Percentiles rank a stretch among this genome's conserved stretches.
Evolutionary conservation across 2,888 invertebrate genomes (phyloP).

Genomic region (Chalcis sispes): DNA sequence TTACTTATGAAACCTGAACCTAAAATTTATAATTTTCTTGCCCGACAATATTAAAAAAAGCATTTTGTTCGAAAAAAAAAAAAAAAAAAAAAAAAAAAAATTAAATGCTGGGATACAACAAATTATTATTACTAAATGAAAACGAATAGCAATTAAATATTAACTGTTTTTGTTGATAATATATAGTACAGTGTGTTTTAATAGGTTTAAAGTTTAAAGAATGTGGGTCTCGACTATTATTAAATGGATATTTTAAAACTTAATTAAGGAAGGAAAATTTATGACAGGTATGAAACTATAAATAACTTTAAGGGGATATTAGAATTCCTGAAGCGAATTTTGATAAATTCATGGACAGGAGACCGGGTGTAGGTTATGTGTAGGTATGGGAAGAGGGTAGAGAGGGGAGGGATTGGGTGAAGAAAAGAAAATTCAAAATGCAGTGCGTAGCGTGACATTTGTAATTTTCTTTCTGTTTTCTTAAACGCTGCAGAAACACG

Average conservation of each 20-base stretch:
- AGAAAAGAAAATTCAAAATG: constrained; percentile 45
- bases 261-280: constrained; percentile 31
- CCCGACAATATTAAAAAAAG: no score
- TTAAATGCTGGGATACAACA: no score
- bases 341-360: constrained; percentile 29
- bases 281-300: constrained; percentile 17
- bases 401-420: no score
- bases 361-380: no score
- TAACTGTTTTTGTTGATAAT: no score
- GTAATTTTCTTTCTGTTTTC: constrained; percentile 51
- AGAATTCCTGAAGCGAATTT: constrained; percentile 43
- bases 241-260: constrained; percentile 15
- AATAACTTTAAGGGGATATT: constrained; percentile 17
- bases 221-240: background rate
- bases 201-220: background rate
- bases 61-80: no score
- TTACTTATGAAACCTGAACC: no score
- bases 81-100: no score
- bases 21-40: constrained; percentile 13
- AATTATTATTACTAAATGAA: no score
- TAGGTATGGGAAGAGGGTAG: no score
- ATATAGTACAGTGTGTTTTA: no score
- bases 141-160: no score
- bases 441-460: constrained; percentile 43
- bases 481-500: constrained; percentile 45